Base-by-base conservation (phyloP, 2,113 vertebrate genomes). In the Grantiella picta region DNA sequence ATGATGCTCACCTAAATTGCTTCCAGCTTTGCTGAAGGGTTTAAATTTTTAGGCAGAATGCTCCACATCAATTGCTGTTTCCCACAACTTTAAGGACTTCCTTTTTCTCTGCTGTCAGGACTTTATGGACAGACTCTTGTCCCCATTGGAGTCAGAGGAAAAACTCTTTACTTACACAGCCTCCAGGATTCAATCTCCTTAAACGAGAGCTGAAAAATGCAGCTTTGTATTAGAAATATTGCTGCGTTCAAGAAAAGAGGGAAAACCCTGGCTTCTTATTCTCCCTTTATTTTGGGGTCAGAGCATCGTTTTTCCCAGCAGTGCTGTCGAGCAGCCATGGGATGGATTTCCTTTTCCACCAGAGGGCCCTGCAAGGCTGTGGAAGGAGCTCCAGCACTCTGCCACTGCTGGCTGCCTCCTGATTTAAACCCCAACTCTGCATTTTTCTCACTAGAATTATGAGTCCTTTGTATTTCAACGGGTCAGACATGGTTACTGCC, bases 321-420 rank as follows among this genome's bases (percentile, higher is more conserved):
- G 16, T 2, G 61, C 38, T 53, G 24, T 15, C 2, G 2, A 42
- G 47, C 61, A 63, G 31, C 36, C 8, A 5, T 1, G 49, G 72
- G 29, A 77, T 54, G 60, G 57, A 63, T 79, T 71, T 49, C 20
- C 71, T 17, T 38, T 38, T 89, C 98, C 99, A 98, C 96, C 97
- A 97, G 99, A 96, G 97, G 98, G 98, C 98, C 96, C 98, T 98
- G 94, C 96, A 97, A 94, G 92, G 98, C 97, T 93, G 88, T 96
- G 92, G 94, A 98, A 70, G 36, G 13, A 11, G 33, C 24, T 63
- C 9, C n/a, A 17, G 35, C 1, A 0, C 44, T 25, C 47, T 21
- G 8, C 12, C 5, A 14, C 71, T 33, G 25, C 42, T 21, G 6
- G 15, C 36, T 45, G 42, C 53, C 54, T 63, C 23, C 12, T 25